Evolutionary conservation across 2,113 vertebrate genomes (phyloP), one percentile per base, ranked within the genome.

Genomic region (Cacatua alba): DNA sequence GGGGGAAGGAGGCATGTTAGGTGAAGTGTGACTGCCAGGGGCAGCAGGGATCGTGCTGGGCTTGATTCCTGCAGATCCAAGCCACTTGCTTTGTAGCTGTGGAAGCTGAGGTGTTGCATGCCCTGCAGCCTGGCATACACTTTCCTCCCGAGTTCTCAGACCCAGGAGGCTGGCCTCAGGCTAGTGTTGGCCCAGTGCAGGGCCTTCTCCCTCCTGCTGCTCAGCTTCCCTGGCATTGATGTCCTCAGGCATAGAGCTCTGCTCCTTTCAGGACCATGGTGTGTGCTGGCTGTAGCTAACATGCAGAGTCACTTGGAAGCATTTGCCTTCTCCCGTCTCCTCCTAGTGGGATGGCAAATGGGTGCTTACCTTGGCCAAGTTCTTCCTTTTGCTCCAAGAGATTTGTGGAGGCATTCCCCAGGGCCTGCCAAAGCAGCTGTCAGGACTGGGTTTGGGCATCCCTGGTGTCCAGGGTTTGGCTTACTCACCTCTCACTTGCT

Each of bases 211-310:
- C 16, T 82, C 18, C 67, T 35, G 23, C 21, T 53, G 44, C 74
- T 41, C 35, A 59, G 33, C 41, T 77, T 52, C 26, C 29, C 49
- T 48, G 53, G 39, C 0, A 0, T 4, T 46, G 84, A 53, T 31
- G 43, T 76, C 67, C 43, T 64, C 3, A 5, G 90, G 2, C 24
- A 13, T 0, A 2, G 48, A 60, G 48, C 28, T 60, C 10, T 0
- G 0, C 35, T 92, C 28, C 24, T 78, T 37, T 43, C 46, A 12
- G 37, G 21, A 41, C 51, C 0, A 0, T 49, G 20, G 49, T 35
- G 39, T 3, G 2, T 26, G 67, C 44, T 76, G 86, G 75, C 28
- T 16, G 26, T 26, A 80, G 76, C 15, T 33, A 11, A 52, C 23
- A 1, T 1, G 1, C 5, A 4, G 29, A 53, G 19, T 62, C 11